Evolutionary conservation across 2,113 vertebrate species (phyloP).

Genomic region (Psophia crepitans): DNA sequence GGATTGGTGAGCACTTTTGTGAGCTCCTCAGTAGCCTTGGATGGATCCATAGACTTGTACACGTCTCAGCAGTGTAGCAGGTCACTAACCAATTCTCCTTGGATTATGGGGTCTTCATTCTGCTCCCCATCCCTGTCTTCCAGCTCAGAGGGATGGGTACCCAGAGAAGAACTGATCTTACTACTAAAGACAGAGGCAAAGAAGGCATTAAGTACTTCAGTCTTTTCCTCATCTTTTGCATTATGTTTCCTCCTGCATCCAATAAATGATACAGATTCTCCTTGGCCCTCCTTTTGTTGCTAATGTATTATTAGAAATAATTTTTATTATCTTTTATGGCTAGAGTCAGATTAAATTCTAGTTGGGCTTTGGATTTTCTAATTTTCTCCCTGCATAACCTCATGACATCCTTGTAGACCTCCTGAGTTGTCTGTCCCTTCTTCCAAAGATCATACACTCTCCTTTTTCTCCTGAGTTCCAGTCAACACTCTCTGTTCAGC

Average conservation of each 20-base stretch:
- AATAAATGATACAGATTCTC: not conserved
- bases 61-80: not conserved
- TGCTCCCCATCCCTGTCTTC: not conserved
- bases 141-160: too few species aligned
- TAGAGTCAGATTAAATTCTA: too few species aligned
- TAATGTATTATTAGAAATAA: too few species aligned
- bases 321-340: too few species aligned
- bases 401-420: not conserved
- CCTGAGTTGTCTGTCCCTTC: not conserved
- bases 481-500: not conserved
- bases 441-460: not conserved
- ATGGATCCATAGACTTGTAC: not conserved
- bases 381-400: not conserved
- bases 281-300: too few species aligned
- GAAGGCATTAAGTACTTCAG: not conserved
- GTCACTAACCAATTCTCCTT: not conserved
- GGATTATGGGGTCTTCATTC: not conserved
- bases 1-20: not conserved
- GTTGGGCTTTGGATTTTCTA: too few species aligned
- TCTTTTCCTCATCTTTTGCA: not conserved
- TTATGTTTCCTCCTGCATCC: not conserved
- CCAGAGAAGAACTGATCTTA: too few species aligned
- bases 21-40: not conserved
- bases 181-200: not conserved
- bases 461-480: not conserved